Evolutionary conservation across 1,140 invertebrate species (phyloP).

Genomic region (Melanaphis sacchari): DNA sequence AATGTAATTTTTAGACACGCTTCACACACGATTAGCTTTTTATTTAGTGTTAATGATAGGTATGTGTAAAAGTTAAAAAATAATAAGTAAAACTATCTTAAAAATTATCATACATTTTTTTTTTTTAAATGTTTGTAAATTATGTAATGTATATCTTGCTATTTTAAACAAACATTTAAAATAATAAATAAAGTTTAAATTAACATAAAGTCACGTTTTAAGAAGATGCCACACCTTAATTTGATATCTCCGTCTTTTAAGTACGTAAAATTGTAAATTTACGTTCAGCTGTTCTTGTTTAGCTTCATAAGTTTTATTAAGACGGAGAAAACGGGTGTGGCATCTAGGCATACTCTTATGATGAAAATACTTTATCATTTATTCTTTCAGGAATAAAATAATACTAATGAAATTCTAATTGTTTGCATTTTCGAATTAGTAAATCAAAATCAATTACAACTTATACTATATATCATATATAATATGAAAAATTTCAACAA

Average conservation of each 20-base stretch:
- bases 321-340: not conserved
- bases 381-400: not conserved
- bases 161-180: not conserved
- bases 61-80: not conserved
- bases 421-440: not conserved
- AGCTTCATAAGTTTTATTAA: not conserved
- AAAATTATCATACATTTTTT: not conserved
- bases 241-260: not conserved
- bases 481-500: too few relatives aligned
- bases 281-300: not conserved
- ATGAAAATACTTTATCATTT: not conserved
- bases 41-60: not conserved
- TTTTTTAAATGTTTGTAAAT: not conserved
- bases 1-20: not conserved
- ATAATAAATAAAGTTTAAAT: slow-evolving; percentile 2
- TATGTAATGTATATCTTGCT: not conserved
- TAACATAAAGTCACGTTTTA: not conserved
- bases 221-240: not conserved
- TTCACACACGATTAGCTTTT: not conserved
- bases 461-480: not conserved
- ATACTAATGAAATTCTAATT: not conserved
- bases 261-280: not conserved
- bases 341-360: not conserved
- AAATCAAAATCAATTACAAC: not conserved
- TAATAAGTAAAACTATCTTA: not conserved